phyloP scores from a whole-genome alignment of 2,888 invertebrate species.

The Synergus japonicus region DNA sequence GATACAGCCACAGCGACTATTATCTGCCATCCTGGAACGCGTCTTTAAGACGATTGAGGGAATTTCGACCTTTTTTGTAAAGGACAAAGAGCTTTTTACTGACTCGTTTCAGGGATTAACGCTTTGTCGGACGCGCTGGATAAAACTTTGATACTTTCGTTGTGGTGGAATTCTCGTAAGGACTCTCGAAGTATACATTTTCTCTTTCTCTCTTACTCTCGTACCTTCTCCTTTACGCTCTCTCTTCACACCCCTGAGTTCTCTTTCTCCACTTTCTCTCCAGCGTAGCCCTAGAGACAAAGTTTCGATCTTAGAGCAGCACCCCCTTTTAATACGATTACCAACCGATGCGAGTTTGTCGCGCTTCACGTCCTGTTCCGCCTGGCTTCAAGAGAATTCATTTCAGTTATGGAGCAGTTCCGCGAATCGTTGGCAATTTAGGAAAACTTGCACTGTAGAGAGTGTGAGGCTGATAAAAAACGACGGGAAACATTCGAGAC shows the following conservation, averaged over 20 bases:
- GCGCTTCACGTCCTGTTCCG: conserved; percentile 54
- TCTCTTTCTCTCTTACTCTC: conserved; percentile 27
- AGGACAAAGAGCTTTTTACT: conserved; percentile 66
- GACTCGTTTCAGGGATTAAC: conserved; percentile 66
- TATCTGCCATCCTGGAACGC: conserved; percentile 45
- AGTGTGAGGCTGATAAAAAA: conserved; percentile 53
- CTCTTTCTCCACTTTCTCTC: conserved; percentile 42
- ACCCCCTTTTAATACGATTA: conserved; percentile 62
- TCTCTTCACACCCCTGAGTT: conserved; percentile 37
- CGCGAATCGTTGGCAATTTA: conserved; percentile 61
- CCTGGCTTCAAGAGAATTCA: conserved; percentile 55
- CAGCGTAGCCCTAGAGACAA: conserved; percentile 34
- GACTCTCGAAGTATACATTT: conserved; percentile 56
- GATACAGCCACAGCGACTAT: conserved; percentile 46
- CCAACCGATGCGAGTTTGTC: conserved; percentile 58
- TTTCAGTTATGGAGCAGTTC: conserved; percentile 63
- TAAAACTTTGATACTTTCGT: conserved; percentile 59
- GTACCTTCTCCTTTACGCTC: conserved; percentile 36
- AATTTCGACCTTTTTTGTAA: conserved; percentile 50
- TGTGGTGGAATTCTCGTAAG: conserved; percentile 61
- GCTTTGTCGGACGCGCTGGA: conserved; percentile 63
- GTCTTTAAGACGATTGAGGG: conserved; percentile 49
- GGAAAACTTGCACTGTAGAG: conserved; percentile 39
- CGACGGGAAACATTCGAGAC: conserved; percentile 51
- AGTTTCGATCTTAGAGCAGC: conserved; percentile 55